Evolutionary conservation across 2,888 invertebrate genomes (phyloP).

Genomic region (Lypha dubia): DNA sequence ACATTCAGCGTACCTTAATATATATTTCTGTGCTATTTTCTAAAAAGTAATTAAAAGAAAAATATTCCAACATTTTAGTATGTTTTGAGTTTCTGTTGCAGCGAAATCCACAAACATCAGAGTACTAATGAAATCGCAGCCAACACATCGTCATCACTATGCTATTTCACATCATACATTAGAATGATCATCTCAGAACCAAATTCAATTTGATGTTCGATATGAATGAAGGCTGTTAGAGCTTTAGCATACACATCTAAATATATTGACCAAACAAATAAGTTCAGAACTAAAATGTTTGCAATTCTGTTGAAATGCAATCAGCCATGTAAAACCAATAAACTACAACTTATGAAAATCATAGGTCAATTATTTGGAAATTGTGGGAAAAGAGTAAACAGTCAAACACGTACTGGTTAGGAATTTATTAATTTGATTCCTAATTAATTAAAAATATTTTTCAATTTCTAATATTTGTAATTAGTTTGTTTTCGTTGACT

Average conservation of each 20-base stretch:
- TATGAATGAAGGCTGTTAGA: background rate
- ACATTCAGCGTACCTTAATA: background rate
- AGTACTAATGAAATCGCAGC: too few species aligned
- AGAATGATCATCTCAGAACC: background rate
- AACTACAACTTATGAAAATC: conserved; percentile 42
- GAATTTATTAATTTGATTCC: too few species aligned
- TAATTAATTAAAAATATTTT: too few species aligned
- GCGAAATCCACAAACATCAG: conserved; percentile 60
- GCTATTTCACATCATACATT: background rate
- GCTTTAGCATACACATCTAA: background rate
- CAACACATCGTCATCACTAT: too few species aligned
- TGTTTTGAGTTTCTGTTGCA: conserved; percentile 13
- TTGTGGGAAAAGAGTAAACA: too few species aligned
- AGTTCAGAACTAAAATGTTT: background rate
- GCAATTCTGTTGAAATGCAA: conserved; percentile 70
- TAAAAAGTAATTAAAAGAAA: conserved; percentile 16
- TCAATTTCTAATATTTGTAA: too few species aligned
- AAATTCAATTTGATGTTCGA: background rate
- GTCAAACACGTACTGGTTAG: too few species aligned
- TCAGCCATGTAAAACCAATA: conserved; percentile 65
- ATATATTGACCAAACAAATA: conserved; percentile 5
- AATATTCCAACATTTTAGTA: conserved; percentile 3
- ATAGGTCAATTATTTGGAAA: background rate
- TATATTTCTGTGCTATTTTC: background rate
- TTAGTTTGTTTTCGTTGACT: too few species aligned